phyloP scores from a whole-genome alignment of 2,113 vertebrate species.

The Cavia porcellus region DNA sequence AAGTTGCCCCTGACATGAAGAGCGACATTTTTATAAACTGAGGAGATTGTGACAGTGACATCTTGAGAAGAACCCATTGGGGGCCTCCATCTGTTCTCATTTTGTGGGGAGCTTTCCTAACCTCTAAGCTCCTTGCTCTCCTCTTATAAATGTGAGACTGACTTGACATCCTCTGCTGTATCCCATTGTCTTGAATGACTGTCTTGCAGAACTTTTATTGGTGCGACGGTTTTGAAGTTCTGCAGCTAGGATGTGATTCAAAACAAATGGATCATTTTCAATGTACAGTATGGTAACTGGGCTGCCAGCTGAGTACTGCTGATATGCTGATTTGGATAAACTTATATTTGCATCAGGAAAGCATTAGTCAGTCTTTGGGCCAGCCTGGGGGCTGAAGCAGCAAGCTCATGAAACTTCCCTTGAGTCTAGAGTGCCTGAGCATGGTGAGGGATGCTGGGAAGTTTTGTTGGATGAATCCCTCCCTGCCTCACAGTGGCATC shows the following conservation, averaged over 20 bases:
- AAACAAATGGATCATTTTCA: not conserved
- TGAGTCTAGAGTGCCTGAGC: not conserved
- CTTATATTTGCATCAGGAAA: not conserved
- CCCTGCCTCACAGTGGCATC: not conserved
- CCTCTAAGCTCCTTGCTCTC: not conserved
- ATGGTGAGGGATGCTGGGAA: not conserved
- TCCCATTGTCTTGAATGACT: not conserved
- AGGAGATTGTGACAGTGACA: not conserved
- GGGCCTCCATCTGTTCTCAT: not conserved
- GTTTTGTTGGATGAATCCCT: not conserved
- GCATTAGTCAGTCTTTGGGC: not conserved
- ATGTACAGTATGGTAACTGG: not conserved
- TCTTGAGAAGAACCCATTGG: not conserved
- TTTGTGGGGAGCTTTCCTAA: not conserved
- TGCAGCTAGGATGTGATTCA: not conserved
- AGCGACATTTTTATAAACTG: not conserved
- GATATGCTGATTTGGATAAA: not conserved
- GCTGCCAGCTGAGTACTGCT: not conserved
- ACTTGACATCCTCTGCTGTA: not conserved
- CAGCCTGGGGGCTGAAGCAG: not conserved
- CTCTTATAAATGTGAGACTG: not conserved
- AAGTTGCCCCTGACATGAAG: not conserved
- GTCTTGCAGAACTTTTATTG: not conserved
- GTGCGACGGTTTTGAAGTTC: not conserved
- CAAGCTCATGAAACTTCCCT: not conserved